Conservation (phyloP, 2,797 vertebrate species). For the Garrulus glandarius region DNA sequence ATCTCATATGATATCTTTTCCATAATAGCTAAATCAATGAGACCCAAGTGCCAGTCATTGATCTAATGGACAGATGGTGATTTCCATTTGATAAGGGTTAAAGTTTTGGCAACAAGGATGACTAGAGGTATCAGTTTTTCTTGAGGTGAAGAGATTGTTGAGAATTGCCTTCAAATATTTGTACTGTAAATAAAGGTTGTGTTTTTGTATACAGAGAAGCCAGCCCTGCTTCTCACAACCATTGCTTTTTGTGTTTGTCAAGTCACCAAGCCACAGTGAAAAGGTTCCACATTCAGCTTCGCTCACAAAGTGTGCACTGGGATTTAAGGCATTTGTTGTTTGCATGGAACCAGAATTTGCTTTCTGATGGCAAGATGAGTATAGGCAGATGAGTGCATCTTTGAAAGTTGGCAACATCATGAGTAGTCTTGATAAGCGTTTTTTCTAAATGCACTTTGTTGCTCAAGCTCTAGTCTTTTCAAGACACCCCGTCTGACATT, state of each 20-base stretch:
- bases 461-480: background rate
- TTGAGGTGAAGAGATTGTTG: conserved; percentile 12
- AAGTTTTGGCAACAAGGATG: conserved; percentile 34
- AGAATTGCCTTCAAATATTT: conserved; percentile 55
- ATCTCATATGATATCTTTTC: conserved; percentile 61
- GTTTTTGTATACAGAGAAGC: background rate
- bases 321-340: background rate
- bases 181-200: conserved; percentile 13
- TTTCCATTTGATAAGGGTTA: conserved; percentile 66
- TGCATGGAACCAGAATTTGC: background rate
- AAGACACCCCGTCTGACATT: background rate
- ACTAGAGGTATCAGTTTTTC: conserved; percentile 34
- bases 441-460: background rate
- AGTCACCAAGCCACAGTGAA: background rate
- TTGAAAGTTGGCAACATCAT: background rate
- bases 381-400: background rate
- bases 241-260: conserved; percentile 25
- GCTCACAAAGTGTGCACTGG: background rate
- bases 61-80: conserved; percentile 55
- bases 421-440: background rate
- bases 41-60: conserved; percentile 42
- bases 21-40: conserved; percentile 54
- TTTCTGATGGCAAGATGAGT: background rate
- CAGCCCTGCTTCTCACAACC: background rate
- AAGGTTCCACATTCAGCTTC: background rate